Conservation (phyloP, 2,797 vertebrate genomes). For the Crax fasciolata region DNA sequence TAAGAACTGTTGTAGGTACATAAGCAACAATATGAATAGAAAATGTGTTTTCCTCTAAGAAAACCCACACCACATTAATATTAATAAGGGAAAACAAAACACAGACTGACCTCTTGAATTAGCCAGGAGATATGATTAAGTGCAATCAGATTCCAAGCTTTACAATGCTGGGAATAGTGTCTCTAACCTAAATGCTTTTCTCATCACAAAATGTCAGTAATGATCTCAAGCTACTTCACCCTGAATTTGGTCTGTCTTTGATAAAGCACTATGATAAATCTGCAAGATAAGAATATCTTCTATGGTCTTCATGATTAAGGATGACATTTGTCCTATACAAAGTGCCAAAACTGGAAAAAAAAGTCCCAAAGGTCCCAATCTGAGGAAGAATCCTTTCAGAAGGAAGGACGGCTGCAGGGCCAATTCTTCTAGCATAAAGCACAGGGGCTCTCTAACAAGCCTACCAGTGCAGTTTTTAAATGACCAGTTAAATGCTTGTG, state of each 20-base stretch:
- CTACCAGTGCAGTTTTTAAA: slow-evolving; percentile 53
- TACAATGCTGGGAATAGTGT: slow-evolving; percentile 26
- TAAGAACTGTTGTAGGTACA: background rate
- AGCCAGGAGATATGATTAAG: slow-evolving; percentile 54
- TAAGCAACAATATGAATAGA: background rate
- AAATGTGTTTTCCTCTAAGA: background rate
- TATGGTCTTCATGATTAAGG: slow-evolving; percentile 45
- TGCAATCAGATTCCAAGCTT: slow-evolving; percentile 57
- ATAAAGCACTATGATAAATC: slow-evolving; percentile 33
- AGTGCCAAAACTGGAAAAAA: slow-evolving; percentile 38
- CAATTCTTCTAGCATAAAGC: slow-evolving; percentile 6
- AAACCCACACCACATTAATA: slow-evolving; percentile 9
- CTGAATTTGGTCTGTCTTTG: slow-evolving; percentile 57
- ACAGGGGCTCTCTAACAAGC: background rate
- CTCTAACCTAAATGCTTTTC: slow-evolving; percentile 34
- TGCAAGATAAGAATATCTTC: slow-evolving; percentile 37
- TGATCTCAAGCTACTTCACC: slow-evolving; percentile 63
- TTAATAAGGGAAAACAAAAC: slow-evolving; percentile 60
- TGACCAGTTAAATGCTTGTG: slow-evolving; percentile 27
- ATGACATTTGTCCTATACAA: slow-evolving; percentile 52
- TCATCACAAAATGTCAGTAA: slow-evolving; percentile 62
- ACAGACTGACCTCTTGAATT: slow-evolving; percentile 37
- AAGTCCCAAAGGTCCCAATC: background rate
- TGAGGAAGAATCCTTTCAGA: slow-evolving; percentile 35
- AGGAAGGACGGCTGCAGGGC: background rate